Evolutionary conservation across 2,113 vertebrate genomes (phyloP), one percentile per base, ranked within the genome.

Genomic region (Toxostoma redivivum): DNA sequence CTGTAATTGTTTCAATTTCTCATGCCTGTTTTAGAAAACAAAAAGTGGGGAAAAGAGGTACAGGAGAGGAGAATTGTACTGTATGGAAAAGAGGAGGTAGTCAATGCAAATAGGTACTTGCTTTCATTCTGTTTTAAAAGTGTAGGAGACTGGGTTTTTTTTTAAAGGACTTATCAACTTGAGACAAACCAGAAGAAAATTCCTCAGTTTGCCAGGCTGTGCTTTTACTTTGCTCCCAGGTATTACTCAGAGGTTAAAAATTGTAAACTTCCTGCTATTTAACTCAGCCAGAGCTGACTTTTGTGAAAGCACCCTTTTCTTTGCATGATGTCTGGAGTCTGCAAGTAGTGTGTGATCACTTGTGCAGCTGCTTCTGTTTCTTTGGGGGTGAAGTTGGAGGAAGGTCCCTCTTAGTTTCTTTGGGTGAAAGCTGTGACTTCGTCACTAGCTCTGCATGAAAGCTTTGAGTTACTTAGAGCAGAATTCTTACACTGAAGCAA

Each of bases 201-300:
- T 90, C 37, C 64, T 95, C 35, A 69, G 65, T 53, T 78, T 86
- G 37, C 61, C 15, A 64, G 47, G 10, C 56, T 78, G 25, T 67
- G 56, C 56, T 86, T 92, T 92, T 81, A 37, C 37, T 81, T 90
- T 74, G 38, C 28, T 84, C 5, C 10, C 54, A 88, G 72, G 54
- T 95, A 53, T 92, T 93, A 67, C 56, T 80, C 64, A 50, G 86
- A 79, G 12, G 12, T 83, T 84, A 60, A 89, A 90, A 86, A 83
- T 48, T 12, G 33, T 67, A 74, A 66, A 67, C 40, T 90, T 94
- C 71, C 66, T 82, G 47, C 47, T 84, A 4, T 81, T 90, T 60
- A 81, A 48, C 44, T 71, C 19, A 51, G 37, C 31, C 51, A 86
- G 64, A 64, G 15, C 48, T 82, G 60, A 35, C 18, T 58, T 95